Conservation (phyloP, 2,797 vertebrate species). For the Momotus momota region DNA sequence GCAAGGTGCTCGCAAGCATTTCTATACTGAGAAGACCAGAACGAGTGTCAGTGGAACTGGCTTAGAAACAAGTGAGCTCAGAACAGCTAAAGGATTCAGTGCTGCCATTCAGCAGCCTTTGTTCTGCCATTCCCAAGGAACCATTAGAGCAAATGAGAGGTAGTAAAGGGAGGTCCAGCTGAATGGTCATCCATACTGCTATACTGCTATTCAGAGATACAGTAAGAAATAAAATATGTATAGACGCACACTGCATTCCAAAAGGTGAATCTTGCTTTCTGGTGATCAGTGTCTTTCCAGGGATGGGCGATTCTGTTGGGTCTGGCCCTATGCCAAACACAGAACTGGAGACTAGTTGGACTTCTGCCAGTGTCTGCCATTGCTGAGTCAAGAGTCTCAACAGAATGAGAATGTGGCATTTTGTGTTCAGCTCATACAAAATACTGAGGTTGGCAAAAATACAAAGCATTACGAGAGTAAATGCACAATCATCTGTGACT, state of each 20-base stretch:
- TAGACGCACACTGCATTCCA: background rate
- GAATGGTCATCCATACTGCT: background rate
- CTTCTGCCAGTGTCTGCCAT: background rate
- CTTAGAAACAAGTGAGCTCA: background rate
- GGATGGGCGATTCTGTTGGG: background rate
- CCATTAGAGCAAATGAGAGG: background rate
- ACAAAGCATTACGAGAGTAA: background rate
- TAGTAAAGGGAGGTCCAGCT: background rate
- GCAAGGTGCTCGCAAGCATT: background rate
- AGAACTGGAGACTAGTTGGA: background rate
- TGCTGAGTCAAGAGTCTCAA: constrained; percentile 44
- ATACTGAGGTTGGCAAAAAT: constrained; percentile 20
- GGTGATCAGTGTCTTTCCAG: background rate
- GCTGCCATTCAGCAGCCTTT: background rate
- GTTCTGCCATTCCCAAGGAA: background rate
- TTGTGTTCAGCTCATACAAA: background rate
- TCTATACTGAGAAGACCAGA: background rate
- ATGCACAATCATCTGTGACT: background rate
- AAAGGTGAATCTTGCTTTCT: background rate
- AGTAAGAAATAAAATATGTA: background rate
- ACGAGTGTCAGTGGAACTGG: background rate
- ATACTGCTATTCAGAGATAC: background rate
- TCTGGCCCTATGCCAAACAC: background rate
- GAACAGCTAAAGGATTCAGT: background rate
- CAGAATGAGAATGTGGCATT: background rate